Evolutionary conservation across 2,797 vertebrate genomes (phyloP).

Genomic region (Dendrocincla tyrannina): DNA sequence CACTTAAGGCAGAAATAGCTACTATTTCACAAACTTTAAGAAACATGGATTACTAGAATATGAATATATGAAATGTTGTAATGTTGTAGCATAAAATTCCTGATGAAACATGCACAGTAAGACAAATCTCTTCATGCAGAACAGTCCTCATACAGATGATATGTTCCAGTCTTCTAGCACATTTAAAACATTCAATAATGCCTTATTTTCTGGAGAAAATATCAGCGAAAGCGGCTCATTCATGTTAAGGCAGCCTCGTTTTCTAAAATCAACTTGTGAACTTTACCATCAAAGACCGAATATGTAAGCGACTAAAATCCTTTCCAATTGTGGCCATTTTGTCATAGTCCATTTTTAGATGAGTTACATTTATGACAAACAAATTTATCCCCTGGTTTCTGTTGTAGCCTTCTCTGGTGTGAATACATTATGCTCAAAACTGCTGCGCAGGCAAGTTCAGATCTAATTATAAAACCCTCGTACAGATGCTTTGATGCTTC

Average conservation of each 20-base stretch:
- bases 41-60: background rate
- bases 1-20: constrained; percentile 9
- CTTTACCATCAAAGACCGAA: background rate
- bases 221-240: background rate
- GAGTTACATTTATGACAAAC: background rate
- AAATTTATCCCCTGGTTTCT: background rate
- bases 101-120: background rate
- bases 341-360: background rate
- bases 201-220: background rate
- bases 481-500: background rate
- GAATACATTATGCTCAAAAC: background rate
- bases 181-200: background rate
- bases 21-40: constrained; percentile 36
- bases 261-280: background rate
- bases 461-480: constrained; percentile 2
- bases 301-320: background rate
- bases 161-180: background rate
- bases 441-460: background rate
- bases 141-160: background rate
- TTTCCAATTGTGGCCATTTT: background rate
- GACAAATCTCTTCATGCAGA: background rate
- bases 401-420: background rate
- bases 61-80: constrained; percentile 1
- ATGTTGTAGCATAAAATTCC: background rate
- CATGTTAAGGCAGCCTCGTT: background rate